phyloP scores from a whole-genome alignment of 2,797 vertebrate genomes.

The Knipowitschia caucasica region DNA sequence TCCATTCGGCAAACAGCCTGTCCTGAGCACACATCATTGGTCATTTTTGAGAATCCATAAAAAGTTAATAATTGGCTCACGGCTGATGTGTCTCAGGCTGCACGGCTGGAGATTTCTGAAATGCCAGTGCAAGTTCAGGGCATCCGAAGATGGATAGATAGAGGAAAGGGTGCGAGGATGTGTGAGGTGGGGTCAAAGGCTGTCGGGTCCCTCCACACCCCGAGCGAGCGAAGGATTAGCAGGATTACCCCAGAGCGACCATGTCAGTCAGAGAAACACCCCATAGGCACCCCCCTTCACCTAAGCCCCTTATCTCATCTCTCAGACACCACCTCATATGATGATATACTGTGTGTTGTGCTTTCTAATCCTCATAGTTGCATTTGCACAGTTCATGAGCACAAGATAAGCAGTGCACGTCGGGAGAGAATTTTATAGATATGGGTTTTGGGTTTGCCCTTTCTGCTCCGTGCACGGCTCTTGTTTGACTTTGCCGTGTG shows the following conservation, averaged over 20 bases:
- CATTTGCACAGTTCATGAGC: slow-evolving; percentile 42
- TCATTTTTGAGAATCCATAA: slow-evolving; percentile 22
- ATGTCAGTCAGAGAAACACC: slow-evolving; percentile 73
- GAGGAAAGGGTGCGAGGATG: slow-evolving; percentile 22
- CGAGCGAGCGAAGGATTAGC: slow-evolving; percentile 71
- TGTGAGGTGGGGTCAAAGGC: slow-evolving; percentile 59
- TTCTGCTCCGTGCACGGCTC: slow-evolving; percentile 24
- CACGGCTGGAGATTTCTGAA: slow-evolving; percentile 15
- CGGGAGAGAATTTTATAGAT: slow-evolving; percentile 5
- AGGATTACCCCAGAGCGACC: slow-evolving; percentile 69
- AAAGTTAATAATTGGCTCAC: slow-evolving; percentile 35
- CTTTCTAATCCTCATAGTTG: slow-evolving; percentile 38
- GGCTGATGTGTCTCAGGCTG: neutral
- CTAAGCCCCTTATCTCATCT: slow-evolving; percentile 77
- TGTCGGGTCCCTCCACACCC: slow-evolving; percentile 51
- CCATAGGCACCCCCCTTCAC: slow-evolving; percentile 52
- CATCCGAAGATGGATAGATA: slow-evolving; percentile 17
- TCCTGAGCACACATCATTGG: slow-evolving; percentile 32
- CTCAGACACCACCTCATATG: slow-evolving; percentile 52
- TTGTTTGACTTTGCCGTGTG: slow-evolving; percentile 38
- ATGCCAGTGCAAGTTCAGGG: slow-evolving; percentile 19
- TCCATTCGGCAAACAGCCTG: slow-evolving; percentile 13
- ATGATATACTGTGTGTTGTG: slow-evolving; percentile 45
- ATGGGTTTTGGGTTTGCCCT: slow-evolving; percentile 22
- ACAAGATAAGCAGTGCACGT: slow-evolving; percentile 37